Evolutionary conservation across 1,140 invertebrate species (phyloP), one percentile per base, ranked within the genome.

Genomic region (Stenopsyche tienmushanensis): DNA sequence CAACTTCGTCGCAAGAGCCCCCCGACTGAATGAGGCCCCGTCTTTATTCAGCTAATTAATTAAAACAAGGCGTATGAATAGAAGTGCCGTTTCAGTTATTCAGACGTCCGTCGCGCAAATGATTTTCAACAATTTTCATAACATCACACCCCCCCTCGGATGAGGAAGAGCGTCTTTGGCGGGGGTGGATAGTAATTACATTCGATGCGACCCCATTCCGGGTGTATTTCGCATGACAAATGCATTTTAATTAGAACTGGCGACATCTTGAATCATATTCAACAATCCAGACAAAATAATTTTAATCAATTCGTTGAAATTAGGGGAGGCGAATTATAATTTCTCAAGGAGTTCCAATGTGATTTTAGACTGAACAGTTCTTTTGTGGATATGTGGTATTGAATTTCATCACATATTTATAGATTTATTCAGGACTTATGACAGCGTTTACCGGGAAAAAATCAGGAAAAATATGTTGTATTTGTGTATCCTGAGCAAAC

Each of bases 1-100:
- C n/a, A 49, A 24, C 54, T 47, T 23, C 39, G 50, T 49, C 21
- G 50, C 24, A 25, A 52, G 44, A 23, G 59, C 42, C 52, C 24
- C 44, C 49, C 52, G 21, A 9, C 50, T 34, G 29, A 34, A 34
- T 34, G 62, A 23, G n/a, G 29, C 34, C 13, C 39, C 58, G 24
- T 50, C 57, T 20, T 62, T 59, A 42, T 54, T 66, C 64, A 15
- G 25, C 0, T 60, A 66, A 66, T 66, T 66, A 66, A 65, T 65
- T 64, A 62, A 62, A 66, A 55, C 39, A 41, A 57, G 26, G 17
- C 21, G 57, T 50, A 41, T 65, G 29, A 59, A 65, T 65, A 23
- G 64, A 52, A 50, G 49, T 25, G 21, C 15, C 47, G 21, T 49
- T 49, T 23, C 13, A 25, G 24, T 55, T 55, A 55, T 39, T 55